phyloP scores from a whole-genome alignment of 2,113 vertebrate genomes.

The Mesocricetus auratus region DNA sequence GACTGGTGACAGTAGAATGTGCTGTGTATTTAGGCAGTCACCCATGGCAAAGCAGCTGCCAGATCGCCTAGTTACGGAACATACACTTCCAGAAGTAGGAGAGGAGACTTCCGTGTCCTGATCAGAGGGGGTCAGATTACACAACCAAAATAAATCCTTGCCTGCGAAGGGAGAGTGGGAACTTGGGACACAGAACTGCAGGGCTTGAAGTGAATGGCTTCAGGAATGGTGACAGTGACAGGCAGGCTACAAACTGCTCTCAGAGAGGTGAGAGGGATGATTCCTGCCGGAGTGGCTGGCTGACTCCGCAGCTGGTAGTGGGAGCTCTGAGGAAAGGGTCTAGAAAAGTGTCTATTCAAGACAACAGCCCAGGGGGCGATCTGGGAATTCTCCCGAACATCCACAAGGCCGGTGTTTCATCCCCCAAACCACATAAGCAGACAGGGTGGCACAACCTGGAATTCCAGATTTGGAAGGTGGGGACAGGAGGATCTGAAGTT shows the following conservation, averaged over 20 bases:
- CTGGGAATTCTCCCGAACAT: too few relatives aligned
- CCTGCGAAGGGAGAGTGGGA: conserved; percentile 21
- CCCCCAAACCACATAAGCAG: background rate
- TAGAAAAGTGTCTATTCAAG: too few relatives aligned
- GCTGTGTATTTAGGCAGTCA: conserved; percentile 79
- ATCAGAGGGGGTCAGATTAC: conserved; percentile 55
- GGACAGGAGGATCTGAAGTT: background rate
- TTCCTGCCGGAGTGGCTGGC: too few relatives aligned
- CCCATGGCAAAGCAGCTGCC: conserved; percentile 80
- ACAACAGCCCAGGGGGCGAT: background rate
- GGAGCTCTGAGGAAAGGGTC: background rate
- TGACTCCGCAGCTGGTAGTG: background rate
- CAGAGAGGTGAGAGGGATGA: too few relatives aligned
- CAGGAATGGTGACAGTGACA: rapidly evolving
- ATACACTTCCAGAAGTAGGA: conserved; percentile 67
- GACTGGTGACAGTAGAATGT: conserved; percentile 71
- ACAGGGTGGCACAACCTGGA: too few relatives aligned
- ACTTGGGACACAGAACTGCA: background rate
- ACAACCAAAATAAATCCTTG: conserved; percentile 61
- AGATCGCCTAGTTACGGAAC: conserved; percentile 72
- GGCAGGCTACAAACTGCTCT: background rate
- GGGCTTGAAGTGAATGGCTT: background rate
- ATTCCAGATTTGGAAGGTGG: background rate
- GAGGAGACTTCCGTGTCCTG: conserved; percentile 59
- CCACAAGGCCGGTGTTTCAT: too few relatives aligned